phyloP scores from a whole-genome alignment of 2,797 vertebrate genomes.

The Coregonus sp. region DNA sequence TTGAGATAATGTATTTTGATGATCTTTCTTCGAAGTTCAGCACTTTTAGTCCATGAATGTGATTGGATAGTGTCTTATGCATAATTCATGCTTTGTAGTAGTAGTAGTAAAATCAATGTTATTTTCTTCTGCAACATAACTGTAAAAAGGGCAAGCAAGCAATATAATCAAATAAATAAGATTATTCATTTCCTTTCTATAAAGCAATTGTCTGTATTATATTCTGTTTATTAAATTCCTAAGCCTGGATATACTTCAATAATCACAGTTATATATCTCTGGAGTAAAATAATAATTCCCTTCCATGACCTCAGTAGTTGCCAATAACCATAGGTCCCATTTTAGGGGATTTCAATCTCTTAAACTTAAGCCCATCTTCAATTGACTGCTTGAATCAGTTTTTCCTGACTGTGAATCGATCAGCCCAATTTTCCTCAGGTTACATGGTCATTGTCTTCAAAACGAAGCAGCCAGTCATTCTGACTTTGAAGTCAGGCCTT shows the following conservation, averaged over 20 bases:
- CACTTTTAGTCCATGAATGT: conserved; percentile 28
- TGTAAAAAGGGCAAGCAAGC: not conserved
- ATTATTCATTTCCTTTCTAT: not conserved
- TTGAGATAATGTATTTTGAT: conserved; percentile 42
- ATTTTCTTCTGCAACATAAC: not conserved
- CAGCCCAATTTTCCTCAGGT: conserved; percentile 15
- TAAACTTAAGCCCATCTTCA: not conserved
- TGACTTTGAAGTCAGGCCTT: conserved; percentile 24
- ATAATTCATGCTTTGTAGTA: conserved; percentile 33
- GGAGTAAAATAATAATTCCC: not conserved
- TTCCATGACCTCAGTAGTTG: conserved; percentile 9
- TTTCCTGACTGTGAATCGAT: conserved; percentile 18
- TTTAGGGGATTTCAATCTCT: conserved; percentile 4
- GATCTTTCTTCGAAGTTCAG: conserved; percentile 49
- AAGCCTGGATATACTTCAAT: not conserved
- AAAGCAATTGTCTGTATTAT: not conserved
- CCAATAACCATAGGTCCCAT: conserved; percentile 1
- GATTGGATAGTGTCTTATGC: conserved; percentile 17
- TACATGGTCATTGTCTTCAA: conserved; percentile 25
- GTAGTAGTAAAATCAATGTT: conserved; percentile 1
- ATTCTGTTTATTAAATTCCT: not conserved
- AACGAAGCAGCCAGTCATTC: conserved; percentile 5
- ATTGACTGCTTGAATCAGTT: conserved; percentile 3
- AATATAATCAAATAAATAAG: conserved; percentile 8
- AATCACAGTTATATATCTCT: not conserved